A percentile compares a stretch with the other conserved stretches of the same genome.
Conservation (phyloP, 1,140 invertebrate genomes). For the Armadillidium nasatum region DNA sequence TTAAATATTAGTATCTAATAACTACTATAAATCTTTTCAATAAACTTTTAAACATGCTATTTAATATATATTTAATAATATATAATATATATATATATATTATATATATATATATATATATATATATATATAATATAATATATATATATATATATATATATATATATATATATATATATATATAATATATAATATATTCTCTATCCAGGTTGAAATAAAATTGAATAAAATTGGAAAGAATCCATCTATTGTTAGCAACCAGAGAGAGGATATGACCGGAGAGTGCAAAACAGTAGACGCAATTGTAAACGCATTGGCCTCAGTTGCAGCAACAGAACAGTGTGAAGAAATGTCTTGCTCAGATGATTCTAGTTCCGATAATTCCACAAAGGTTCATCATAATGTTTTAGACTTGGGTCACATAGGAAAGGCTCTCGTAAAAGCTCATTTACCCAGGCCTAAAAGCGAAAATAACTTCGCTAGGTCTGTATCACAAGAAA, state of each 20-base stretch:
- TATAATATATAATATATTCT: slow-evolving; percentile 3
- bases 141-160: background rate
- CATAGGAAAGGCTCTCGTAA: slow-evolving; percentile 62
- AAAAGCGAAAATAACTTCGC: slow-evolving; percentile 78
- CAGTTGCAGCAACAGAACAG: slow-evolving; percentile 58
- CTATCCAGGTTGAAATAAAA: no score
- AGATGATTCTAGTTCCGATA: slow-evolving; percentile 51
- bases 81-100: no score
- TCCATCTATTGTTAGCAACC: slow-evolving; percentile 86
- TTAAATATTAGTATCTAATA: no score
- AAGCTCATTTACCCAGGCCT: slow-evolving; percentile 63
- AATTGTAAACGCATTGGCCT: slow-evolving; percentile 81
- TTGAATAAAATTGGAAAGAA: slow-evolving; percentile 98
- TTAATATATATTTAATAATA: no score
- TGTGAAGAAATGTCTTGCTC: slow-evolving; percentile 55
- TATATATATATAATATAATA: no score
- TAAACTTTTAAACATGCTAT: no score
- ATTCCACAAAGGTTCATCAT: slow-evolving; percentile 33
- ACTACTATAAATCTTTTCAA: no score
- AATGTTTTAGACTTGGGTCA: slow-evolving; percentile 45
- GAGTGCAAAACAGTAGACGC: slow-evolving; percentile 86
- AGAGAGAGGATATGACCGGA: slow-evolving; percentile 68
- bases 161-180: background rate
- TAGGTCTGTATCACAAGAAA: slow-evolving; percentile 50
- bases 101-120: no score